Evolutionary conservation across 2,113 vertebrate species (phyloP).

Genomic region (Larimichthys polyactis): DNA sequence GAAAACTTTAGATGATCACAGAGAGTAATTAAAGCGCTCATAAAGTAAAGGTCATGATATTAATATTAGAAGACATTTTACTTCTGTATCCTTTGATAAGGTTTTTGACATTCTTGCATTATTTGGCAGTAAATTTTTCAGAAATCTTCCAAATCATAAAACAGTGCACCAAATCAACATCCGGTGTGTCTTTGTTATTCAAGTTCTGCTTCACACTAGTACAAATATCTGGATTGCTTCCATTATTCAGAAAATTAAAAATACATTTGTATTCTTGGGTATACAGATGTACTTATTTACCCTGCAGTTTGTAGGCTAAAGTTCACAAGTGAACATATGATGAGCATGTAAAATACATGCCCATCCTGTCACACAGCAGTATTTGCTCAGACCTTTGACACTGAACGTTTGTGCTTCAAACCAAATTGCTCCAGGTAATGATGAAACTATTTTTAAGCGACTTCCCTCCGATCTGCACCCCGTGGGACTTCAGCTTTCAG

Average conservation of each 20-base stretch:
- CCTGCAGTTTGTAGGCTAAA: background rate
- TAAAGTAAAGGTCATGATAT: background rate
- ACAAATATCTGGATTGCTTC: background rate
- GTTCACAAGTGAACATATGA: background rate
- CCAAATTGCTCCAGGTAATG: background rate
- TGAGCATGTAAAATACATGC: conserved; percentile 7
- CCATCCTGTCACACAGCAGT: background rate
- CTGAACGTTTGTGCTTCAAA: background rate
- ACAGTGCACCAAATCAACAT: background rate
- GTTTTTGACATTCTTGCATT: background rate
- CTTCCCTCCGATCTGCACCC: background rate
- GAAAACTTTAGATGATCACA: conserved; percentile 26
- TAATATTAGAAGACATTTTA: conserved; percentile 10
- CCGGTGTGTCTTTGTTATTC: background rate
- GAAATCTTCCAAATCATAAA: background rate
- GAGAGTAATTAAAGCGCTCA: conserved; percentile 8
- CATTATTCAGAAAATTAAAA: background rate
- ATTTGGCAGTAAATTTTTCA: background rate
- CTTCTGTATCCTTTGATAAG: background rate
- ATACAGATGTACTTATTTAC: background rate
- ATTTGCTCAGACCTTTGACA: conserved; percentile 1
- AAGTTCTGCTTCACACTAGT: background rate
- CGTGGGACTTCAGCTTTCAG: too few relatives aligned
- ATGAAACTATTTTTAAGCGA: background rate
- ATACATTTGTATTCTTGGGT: too few relatives aligned